Evolutionary conservation across 2,113 vertebrate genomes (phyloP), one percentile per base, ranked within the genome.

Genomic region (Heterocephalus glaber): DNA sequence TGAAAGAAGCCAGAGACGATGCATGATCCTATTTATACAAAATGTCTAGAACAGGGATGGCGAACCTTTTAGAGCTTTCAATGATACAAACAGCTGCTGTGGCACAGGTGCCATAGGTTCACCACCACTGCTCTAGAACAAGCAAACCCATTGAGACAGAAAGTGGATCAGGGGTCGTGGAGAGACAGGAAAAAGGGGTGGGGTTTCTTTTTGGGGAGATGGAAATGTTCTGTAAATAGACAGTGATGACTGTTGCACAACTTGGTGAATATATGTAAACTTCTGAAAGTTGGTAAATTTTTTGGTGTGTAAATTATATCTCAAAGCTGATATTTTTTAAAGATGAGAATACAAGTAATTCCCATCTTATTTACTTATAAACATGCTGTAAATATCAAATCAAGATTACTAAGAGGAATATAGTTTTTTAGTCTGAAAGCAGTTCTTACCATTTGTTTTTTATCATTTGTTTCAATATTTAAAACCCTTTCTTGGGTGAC

Each of bases 371-470:
- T 60, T 58, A 44, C 47, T 91, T 70, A 89, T 0, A 38, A 44
- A 38, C 26, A 83, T 38, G 5, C 68, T 56, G 10, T 66, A 82
- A 91, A 92, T 30, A 88, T 86, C 76, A 81, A 86, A 89, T 0
- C 47, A 76, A 89, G 58, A 38, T 95, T 52, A 76, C 28, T 7
- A 26, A 86, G 0, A 54, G 33, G n/a, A 83, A 93, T 54, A 22
- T 26, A 54, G 60, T 77, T 82, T 90, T 89, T 33, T 10, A 92
- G 80, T 84, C 86, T 56, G 56, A 84, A 92, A 90, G 54, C 16
- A 66, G 61, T 54, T 82, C 84, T 72, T 38, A 66, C 88, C 80
- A 24, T 79, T 92, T 68, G 24, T 66, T 72, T 65, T 17, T 72
- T 83, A 88, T 61, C 11, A 87, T 49, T 44, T 90, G 52, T 86